These are phyloP conservation scores for Eurosta solidaginis DNA, from an alignment of 1,140 invertebrate species.

Conservation along the genomic window DNA sequence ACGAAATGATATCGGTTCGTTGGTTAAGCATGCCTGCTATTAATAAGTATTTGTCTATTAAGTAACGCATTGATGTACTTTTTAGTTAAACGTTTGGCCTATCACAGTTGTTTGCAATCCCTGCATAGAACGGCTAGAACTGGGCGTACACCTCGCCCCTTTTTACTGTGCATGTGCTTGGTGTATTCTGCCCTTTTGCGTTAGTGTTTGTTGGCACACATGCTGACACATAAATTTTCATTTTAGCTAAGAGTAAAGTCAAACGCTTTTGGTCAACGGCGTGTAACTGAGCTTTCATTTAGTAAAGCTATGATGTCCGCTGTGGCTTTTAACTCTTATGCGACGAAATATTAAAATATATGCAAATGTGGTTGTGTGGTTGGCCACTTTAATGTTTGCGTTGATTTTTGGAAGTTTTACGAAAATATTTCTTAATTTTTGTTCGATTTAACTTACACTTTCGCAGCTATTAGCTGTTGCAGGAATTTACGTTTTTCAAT, in stretches of 20 bases:
- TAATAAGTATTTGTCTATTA: no score
- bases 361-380: background rate
- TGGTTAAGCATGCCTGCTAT: no score
- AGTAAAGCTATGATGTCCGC: background rate
- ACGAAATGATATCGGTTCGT: no score
- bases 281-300: background rate
- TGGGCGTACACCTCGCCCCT: background rate
- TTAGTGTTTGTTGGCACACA: background rate
- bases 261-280: constrained; percentile 18
- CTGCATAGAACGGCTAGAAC: background rate
- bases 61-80: no score
- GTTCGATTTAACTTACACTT: background rate
- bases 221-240: constrained; percentile 3
- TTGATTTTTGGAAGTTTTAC: background rate
- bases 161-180: background rate
- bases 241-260: background rate
- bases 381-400: background rate
- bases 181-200: background rate
- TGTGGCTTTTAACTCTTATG: background rate
- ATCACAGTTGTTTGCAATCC: no score
- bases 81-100: no score
- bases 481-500: no score
- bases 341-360: constrained; percentile 5
- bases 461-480: no score
- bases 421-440: background rate